Evolutionary conservation across 2,888 invertebrate genomes (phyloP).

Genomic region (Rotaria socialis): DNA sequence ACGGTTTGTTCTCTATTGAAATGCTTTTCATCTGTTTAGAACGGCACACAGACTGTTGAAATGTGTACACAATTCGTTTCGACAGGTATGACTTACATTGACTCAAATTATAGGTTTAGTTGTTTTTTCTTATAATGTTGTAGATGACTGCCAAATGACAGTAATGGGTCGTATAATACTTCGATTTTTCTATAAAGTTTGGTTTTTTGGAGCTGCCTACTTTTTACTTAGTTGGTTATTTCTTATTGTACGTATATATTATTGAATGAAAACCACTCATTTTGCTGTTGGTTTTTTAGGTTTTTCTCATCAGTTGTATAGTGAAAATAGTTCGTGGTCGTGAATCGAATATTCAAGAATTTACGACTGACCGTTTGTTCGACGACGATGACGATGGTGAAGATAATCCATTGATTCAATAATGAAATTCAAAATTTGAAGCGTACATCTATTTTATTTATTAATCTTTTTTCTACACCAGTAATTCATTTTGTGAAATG

Average conservation of each 20-base stretch:
- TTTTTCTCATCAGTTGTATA: not conserved
- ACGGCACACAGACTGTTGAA: not conserved
- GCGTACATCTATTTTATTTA: not conserved
- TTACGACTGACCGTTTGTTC: not conserved
- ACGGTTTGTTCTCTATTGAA: no score
- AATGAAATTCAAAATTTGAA: not conserved
- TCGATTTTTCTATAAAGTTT: conserved; percentile 60
- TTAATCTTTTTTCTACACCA: not conserved
- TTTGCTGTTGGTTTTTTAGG: not conserved
- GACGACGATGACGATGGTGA: not conserved
- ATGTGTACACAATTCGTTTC: not conserved
- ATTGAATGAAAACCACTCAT: not conserved
- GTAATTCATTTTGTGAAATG: not conserved
- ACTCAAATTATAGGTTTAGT: no score
- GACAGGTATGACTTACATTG: not conserved
- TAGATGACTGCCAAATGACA: conserved; percentile 59
- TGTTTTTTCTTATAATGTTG: conserved; percentile 1
- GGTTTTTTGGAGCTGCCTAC: conserved; percentile 60
- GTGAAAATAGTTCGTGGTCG: not conserved
- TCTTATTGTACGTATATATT: conserved; percentile 52
- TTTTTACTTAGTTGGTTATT: conserved; percentile 60
- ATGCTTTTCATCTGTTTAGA: not conserved
- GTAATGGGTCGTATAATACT: conserved; percentile 56
- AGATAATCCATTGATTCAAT: not conserved
- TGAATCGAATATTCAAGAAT: conserved; percentile 33